Evolutionary conservation across 2,888 invertebrate genomes (phyloP).

Genomic region (Cryptocheilus praepositus): DNA sequence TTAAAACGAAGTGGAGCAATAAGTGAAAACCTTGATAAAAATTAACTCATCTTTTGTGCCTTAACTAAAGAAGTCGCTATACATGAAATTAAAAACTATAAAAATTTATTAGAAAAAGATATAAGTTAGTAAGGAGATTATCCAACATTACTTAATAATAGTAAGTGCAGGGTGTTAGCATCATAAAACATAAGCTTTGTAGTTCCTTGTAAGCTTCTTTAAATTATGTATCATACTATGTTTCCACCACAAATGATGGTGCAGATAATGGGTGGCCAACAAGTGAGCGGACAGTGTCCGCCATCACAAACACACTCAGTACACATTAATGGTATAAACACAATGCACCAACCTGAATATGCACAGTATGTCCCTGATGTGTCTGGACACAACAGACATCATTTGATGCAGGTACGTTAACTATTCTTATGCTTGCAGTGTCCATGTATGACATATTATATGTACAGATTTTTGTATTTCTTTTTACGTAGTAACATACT

Average conservation of each 20-base stretch:
- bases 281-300: slow-evolving; percentile 64
- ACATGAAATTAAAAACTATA: no score
- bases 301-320: slow-evolving; percentile 57
- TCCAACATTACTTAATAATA: no score
- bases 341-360: slow-evolving; percentile 60
- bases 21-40: no score
- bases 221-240: slow-evolving; percentile 71
- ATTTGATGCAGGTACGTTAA: slow-evolving; percentile 64
- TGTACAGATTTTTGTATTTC: no score
- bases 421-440: no score
- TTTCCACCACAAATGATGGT: slow-evolving; percentile 69
- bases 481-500: neutral
- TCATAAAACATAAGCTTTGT: slow-evolving; percentile 13
- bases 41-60: no score
- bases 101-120: no score
- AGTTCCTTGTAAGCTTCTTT: slow-evolving; percentile 39
- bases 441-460: no score
- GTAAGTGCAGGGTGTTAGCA: no score
- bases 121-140: no score
- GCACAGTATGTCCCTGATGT: slow-evolving; percentile 57
- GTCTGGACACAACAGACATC: slow-evolving; percentile 62
- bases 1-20: no score
- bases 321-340: slow-evolving; percentile 58
- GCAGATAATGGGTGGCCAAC: slow-evolving; percentile 68
- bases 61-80: no score